Percentiles rank a stretch among this genome's conserved stretches.
phyloP scores from a whole-genome alignment of 2,888 invertebrate species.

The Halocaridina rubra region DNA sequence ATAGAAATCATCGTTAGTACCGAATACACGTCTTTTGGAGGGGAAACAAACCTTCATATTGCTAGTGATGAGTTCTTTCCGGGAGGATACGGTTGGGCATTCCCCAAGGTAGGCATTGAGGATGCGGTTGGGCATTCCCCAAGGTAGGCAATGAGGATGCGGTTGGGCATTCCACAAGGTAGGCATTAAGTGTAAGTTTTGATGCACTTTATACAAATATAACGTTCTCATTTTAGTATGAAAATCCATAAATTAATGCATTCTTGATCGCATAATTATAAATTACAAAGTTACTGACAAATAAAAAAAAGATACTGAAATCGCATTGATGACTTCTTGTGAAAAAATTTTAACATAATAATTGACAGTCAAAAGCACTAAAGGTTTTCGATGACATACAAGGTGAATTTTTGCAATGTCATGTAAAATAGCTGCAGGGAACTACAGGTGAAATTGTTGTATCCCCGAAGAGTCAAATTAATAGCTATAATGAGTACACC shows the following conservation, averaged over 20 bases:
- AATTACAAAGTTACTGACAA: neutral
- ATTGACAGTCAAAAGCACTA: no score
- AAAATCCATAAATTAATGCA: neutral
- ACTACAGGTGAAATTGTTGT: no score
- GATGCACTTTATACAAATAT: neutral
- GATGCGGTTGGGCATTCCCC: conserved; percentile 60
- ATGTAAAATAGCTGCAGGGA: no score
- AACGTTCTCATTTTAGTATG: neutral
- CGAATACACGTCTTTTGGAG: conserved; percentile 32
- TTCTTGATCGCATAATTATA: neutral
- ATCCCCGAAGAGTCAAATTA: no score
- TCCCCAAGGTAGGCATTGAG: conserved; percentile 56
- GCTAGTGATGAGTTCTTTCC: conserved; percentile 58
- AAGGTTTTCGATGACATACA: no score
- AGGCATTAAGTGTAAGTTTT: conserved; percentile 45
- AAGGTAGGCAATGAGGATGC: conserved; percentile 54
- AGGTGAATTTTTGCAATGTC: no score
- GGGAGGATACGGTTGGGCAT: conserved; percentile 59
- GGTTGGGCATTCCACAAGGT: conserved; percentile 63
- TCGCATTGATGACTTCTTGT: no score
- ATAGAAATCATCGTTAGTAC: conserved; percentile 46
- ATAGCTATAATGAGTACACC: no score
- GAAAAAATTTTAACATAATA: no score
- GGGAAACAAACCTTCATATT: conserved; percentile 46
- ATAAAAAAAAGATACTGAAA: no score